Evolutionary conservation across 1,140 invertebrate genomes (phyloP).

Genomic region (Telenomus remus): DNA sequence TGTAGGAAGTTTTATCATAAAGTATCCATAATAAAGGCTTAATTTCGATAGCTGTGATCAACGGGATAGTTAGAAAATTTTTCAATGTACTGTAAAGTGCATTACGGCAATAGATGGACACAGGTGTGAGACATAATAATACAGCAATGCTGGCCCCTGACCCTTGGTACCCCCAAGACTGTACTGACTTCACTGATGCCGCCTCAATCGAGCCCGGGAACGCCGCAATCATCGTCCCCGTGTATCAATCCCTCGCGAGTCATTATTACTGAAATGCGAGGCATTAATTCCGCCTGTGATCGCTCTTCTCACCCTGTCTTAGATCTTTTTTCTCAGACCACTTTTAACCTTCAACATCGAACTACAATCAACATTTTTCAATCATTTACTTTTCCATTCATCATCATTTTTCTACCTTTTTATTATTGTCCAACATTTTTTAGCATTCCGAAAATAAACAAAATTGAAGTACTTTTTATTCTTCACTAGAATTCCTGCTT

Average conservation of each 20-base stretch:
- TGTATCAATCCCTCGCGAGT: slow-evolving; percentile 72
- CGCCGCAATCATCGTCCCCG: slow-evolving; percentile 71
- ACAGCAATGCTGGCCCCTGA: slow-evolving; percentile 69
- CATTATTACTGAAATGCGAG: slow-evolving; percentile 70
- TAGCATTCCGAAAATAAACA: no score
- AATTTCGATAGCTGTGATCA: slow-evolving; percentile 49
- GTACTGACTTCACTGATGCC: slow-evolving; percentile 68
- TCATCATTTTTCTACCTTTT: background rate
- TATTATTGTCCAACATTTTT: background rate
- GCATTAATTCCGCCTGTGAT: slow-evolving; percentile 62
- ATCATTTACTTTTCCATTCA: slow-evolving; percentile 12
- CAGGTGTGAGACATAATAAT: slow-evolving; percentile 75
- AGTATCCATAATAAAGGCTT: slow-evolving; percentile 42
- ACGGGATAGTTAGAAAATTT: slow-evolving; percentile 41
- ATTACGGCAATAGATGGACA: slow-evolving; percentile 58
- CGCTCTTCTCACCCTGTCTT: slow-evolving; percentile 42
- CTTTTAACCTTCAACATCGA: slow-evolving; percentile 44
- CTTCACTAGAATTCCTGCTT: no score
- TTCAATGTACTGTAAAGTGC: slow-evolving; percentile 48
- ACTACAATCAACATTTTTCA: slow-evolving; percentile 13
- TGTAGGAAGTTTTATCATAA: slow-evolving; percentile 40
- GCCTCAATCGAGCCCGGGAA: slow-evolving; percentile 66
- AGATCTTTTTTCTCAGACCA: slow-evolving; percentile 33
- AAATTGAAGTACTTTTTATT: no score
- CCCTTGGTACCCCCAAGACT: slow-evolving; percentile 62